Conservation (phyloP, 2,888 invertebrate species). For the Xanthia icteritia region DNA sequence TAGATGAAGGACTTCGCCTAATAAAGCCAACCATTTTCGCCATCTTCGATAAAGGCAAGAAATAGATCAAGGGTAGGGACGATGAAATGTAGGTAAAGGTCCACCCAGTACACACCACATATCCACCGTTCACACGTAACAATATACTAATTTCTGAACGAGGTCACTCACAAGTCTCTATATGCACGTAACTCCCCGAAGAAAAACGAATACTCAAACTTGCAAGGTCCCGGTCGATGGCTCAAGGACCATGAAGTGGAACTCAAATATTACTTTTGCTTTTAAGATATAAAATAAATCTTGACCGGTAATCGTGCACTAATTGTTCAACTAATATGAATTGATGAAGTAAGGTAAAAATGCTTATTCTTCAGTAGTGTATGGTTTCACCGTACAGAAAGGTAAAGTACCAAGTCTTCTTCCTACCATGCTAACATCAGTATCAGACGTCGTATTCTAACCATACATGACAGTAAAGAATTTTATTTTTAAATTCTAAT, state of each 20-base stretch:
- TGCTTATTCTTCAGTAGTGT: neutral
- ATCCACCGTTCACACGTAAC: too few relatives aligned
- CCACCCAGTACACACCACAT: too few relatives aligned
- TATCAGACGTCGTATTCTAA: neutral
- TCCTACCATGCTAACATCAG: neutral
- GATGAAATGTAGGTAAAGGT: neutral
- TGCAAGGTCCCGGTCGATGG: too few relatives aligned
- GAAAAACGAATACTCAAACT: too few relatives aligned
- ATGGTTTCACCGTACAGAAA: neutral
- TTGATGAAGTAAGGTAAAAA: neutral
- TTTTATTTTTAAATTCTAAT: neutral
- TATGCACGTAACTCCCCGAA: too few relatives aligned
- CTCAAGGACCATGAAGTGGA: too few relatives aligned
- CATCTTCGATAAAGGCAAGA: neutral
- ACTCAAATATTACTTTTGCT: neutral
- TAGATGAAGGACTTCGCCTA: neutral
- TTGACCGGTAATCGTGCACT: neutral
- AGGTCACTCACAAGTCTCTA: too few relatives aligned
- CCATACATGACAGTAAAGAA: neutral
- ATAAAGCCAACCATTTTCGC: neutral
- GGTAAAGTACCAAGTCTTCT: neutral
- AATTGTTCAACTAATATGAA: neutral
- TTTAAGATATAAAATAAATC: neutral
- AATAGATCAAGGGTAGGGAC: neutral
- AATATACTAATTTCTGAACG: too few relatives aligned